A percentile compares a stretch with the other conserved stretches of the same genome.
Evolutionary conservation across 2,797 vertebrate species (phyloP).

Genomic region (Cynodonichthys magdalenae): DNA sequence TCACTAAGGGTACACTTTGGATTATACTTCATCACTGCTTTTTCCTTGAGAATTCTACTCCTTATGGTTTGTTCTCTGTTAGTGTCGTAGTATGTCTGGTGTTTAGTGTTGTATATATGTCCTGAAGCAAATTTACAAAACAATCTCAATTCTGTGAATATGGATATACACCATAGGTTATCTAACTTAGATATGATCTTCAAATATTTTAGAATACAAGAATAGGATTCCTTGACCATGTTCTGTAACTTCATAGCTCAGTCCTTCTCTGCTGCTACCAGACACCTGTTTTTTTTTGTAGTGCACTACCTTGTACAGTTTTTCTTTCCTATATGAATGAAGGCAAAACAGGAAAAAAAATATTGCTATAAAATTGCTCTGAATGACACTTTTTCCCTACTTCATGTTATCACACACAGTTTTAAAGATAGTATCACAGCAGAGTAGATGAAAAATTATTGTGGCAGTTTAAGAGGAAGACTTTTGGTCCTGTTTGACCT

Average conservation of each 20-base stretch:
- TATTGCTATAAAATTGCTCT: background rate
- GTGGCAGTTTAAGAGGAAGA: constrained; percentile 38
- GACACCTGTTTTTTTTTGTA: no score
- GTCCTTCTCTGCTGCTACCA: no score
- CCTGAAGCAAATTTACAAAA: background rate
- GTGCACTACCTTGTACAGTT: no score
- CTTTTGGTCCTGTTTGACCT: constrained; percentile 44
- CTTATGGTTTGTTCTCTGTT: background rate
- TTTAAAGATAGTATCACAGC: constrained; percentile 12
- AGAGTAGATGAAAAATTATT: constrained; percentile 41
- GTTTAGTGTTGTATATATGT: background rate
- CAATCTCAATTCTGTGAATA: background rate
- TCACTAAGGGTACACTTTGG: background rate
- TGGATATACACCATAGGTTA: background rate
- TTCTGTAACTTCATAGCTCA: no score
- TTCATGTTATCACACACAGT: constrained; percentile 8
- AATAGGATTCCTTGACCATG: no score
- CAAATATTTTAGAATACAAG: background rate
- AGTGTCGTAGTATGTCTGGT: background rate
- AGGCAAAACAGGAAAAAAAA: no score
- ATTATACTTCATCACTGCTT: background rate
- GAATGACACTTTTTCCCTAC: constrained; percentile 14
- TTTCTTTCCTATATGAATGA: no score
- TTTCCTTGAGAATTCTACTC: no score
- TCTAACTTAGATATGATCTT: background rate